Conservation (phyloP, 2,113 vertebrate genomes). For the Cyrtonyx montezumae region DNA sequence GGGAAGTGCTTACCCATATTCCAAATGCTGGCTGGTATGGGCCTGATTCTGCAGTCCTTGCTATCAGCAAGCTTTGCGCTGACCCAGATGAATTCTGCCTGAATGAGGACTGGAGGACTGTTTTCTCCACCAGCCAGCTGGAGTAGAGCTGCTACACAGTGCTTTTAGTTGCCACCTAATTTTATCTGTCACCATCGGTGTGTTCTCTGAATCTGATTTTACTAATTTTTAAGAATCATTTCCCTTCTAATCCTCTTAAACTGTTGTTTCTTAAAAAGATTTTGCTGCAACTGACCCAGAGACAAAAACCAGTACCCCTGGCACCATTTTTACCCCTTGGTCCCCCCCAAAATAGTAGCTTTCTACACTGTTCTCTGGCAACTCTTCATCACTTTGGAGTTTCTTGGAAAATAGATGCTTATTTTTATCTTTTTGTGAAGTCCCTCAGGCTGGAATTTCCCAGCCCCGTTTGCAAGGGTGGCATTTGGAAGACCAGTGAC, state of each 20-base stretch:
- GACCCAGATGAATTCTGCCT: not conserved
- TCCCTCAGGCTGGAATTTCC: not conserved
- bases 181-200: not conserved
- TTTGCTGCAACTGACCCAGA: not conserved
- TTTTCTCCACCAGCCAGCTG: not conserved
- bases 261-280: not conserved
- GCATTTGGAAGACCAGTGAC: not conserved
- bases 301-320: not conserved
- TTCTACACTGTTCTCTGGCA: not conserved
- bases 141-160: not conserved
- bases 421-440: not conserved
- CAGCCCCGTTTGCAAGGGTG: not conserved
- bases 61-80: not conserved
- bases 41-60: not conserved
- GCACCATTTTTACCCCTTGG: not conserved
- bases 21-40: not conserved
- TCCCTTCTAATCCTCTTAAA: not conserved
- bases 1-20: not conserved
- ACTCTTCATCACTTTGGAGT: not conserved
- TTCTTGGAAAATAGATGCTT: not conserved
- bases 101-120: not conserved
- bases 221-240: constrained; percentile 27
- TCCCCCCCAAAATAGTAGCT: not conserved
- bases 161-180: not conserved
- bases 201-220: constrained; percentile 20